Base-by-base conservation (phyloP, 2,888 invertebrate species). In the Ornithoptera alexandrae region DNA sequence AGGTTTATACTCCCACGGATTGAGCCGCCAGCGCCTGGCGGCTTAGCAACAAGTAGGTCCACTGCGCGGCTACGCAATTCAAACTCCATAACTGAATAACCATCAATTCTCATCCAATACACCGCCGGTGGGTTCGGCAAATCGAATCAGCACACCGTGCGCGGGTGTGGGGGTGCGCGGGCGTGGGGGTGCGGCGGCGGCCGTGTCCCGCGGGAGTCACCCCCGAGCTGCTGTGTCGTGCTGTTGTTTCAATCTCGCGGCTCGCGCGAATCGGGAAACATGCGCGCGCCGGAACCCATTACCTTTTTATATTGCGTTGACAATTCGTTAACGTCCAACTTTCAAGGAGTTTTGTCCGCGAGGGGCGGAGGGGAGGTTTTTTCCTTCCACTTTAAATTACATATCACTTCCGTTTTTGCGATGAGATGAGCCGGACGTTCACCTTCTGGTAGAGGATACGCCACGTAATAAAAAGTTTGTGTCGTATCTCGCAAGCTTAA, bases 161-260 rank as follows among this genome's bases (percentile, higher is more conserved):
- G 70, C 59, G 65, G 65, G 65, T 66, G 66, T 62, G 67, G 71
- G 68, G 67, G 64, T 75, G 74, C 67, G 70, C 59, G 65, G 65
- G 65, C 68, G 66, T 62, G 67, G 71, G 68, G 67, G 64, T 75
- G 72, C 71, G 72, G 77, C 75, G 77, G 17, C 72, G 20, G 73
- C 74, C 74, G 71, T 75, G 76, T 82, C 88, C 83, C 88, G 36
- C 67, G 85, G 83, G 86, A 85, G 78, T 78, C 78, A 77, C 75
- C 83, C 82, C 78, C 80, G 82, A 84, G 81, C 79, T 22, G 22
- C 22, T 22, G 22, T 22, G 84, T 86, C 85, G 86, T 84, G 88
- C 89, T 89, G 90, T 90, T 90, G 90, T 90, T 90, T 90, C 90
- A 88, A 88, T 89, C 86, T 84, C 86, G 65, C 42, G 6, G 58